Conservation (phyloP, 2,113 vertebrate genomes). For the Datnioides undecimradiatus region DNA sequence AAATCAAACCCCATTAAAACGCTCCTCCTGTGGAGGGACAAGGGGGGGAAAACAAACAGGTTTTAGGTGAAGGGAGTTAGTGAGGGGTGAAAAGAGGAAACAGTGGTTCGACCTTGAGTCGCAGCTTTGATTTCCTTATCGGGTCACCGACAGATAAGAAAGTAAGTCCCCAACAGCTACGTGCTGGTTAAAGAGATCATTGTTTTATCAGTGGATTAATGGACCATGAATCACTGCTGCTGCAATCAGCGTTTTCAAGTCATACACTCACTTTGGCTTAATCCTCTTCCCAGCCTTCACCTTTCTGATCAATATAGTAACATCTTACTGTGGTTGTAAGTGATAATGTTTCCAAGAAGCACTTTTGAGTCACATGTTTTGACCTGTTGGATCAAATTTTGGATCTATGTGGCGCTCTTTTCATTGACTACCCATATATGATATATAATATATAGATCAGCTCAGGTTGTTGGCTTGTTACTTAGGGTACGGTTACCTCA, state of each 20-base stretch:
- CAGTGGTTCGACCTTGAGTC: slow-evolving; percentile 54
- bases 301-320: not conserved
- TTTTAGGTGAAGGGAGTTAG: not conserved
- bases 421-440: too few species aligned
- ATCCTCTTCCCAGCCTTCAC: not conserved
- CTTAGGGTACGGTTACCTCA: too few species aligned
- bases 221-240: slow-evolving; percentile 4
- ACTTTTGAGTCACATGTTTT: not conserved
- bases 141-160: slow-evolving; percentile 49
- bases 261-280: not conserved
- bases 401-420: not conserved
- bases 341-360: not conserved
- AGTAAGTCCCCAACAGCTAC: slow-evolving; percentile 39
- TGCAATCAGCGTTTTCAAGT: slow-evolving; percentile 40
- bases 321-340: not conserved
- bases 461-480: too few species aligned
- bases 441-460: too few species aligned
- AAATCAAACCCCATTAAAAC: slow-evolving; percentile 40
- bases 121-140: slow-evolving; percentile 67
- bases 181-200: slow-evolving; percentile 19
- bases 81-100: slow-evolving; percentile 1
- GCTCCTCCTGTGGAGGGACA: not conserved
- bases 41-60: not conserved
- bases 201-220: slow-evolving; percentile 41
- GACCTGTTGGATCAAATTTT: not conserved